phyloP scores from a whole-genome alignment of 2,888 invertebrate genomes.

The Mechanitis mazaeus region DNA sequence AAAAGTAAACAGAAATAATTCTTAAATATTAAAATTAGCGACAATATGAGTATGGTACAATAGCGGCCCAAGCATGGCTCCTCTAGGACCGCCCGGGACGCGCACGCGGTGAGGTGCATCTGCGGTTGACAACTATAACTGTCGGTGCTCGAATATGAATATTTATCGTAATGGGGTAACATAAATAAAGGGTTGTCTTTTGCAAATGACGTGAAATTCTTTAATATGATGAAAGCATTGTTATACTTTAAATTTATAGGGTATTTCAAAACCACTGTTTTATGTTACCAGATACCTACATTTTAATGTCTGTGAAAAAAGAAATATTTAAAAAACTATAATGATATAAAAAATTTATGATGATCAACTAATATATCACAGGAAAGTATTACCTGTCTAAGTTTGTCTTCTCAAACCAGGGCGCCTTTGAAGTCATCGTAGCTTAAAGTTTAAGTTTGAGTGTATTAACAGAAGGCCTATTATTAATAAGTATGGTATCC shows the following conservation, averaged over 20 bases:
- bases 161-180: conserved; percentile 35
- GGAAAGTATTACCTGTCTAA: too few relatives aligned
- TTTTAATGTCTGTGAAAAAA: too few relatives aligned
- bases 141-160: conserved; percentile 41
- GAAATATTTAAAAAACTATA: too few relatives aligned
- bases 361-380: too few relatives aligned
- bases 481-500: too few relatives aligned
- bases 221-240: conserved; percentile 8
- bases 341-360: too few relatives aligned
- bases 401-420: too few relatives aligned
- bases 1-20: background rate
- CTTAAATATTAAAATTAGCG: conserved; percentile 14
- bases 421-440: too few relatives aligned
- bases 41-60: conserved; percentile 26
- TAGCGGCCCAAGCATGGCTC: conserved; percentile 23
- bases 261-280: background rate
- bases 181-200: conserved; percentile 29
- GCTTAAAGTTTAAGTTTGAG: too few relatives aligned
- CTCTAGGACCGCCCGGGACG: conserved; percentile 27
- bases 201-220: conserved; percentile 15
- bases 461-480: too few relatives aligned
- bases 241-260: background rate
- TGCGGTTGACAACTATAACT: conserved; percentile 54
- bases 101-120: conserved; percentile 31
- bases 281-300: too few relatives aligned